Evolutionary conservation across 2,113 vertebrate species (phyloP).

Genomic region (Grallaria varia): DNA sequence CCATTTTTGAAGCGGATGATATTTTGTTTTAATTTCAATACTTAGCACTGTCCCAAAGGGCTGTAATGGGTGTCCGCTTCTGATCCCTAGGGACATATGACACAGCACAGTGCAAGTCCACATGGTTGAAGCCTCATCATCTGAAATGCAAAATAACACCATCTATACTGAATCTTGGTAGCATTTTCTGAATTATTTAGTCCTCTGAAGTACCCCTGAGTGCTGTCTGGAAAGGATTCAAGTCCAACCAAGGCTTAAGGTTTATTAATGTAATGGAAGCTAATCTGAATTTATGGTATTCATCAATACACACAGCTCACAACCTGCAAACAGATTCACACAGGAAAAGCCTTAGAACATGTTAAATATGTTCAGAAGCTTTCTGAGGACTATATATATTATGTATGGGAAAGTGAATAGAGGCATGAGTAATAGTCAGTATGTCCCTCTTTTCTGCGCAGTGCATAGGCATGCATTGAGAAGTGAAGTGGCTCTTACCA

Average conservation of each 20-base stretch:
- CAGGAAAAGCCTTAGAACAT: background rate
- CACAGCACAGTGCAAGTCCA: background rate
- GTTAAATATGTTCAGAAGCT: background rate
- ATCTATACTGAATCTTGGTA: background rate
- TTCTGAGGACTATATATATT: background rate
- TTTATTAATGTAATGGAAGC: background rate
- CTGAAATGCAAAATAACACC: background rate
- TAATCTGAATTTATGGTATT: background rate
- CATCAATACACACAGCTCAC: background rate
- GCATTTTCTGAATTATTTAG: background rate
- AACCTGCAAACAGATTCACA: background rate
- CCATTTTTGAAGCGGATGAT: background rate
- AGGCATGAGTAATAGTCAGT: background rate
- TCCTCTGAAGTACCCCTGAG: background rate
- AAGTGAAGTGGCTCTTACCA: background rate
- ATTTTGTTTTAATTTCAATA: background rate
- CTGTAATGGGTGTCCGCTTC: background rate
- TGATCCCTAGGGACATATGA: background rate
- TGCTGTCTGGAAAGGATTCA: background rate
- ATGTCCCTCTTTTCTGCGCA: background rate
- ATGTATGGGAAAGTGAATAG: fast-evolving
- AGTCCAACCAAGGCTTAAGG: fast-evolving
- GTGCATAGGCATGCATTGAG: background rate
- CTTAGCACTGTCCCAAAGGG: background rate
- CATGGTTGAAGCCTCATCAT: background rate